Evolutionary conservation across 1,140 invertebrate species (phyloP).

Genomic region (Macrosteles quadrilineatus): DNA sequence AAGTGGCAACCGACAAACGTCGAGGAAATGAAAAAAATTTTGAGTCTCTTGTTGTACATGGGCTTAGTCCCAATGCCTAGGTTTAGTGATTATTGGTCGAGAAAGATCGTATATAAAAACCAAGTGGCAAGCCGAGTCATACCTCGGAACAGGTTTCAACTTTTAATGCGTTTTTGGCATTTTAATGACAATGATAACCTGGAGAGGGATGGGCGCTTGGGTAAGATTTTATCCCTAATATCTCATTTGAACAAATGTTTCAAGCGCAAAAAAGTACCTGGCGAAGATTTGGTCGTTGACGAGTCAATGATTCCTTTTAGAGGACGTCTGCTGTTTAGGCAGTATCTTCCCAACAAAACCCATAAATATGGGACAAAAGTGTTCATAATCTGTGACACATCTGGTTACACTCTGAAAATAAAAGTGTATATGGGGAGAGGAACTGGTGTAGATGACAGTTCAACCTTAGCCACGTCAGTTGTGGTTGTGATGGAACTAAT

Average conservation of each 20-base stretch:
- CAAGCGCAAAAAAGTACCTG: slow-evolving; percentile 26
- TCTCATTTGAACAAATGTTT: slow-evolving; percentile 34
- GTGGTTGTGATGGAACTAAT: slow-evolving; percentile 33
- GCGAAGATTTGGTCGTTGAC: no score
- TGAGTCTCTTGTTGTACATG: slow-evolving; percentile 35
- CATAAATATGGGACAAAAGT: slow-evolving; percentile 48
- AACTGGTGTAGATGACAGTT: slow-evolving; percentile 11
- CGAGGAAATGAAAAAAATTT: slow-evolving; percentile 28
- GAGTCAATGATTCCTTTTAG: no score
- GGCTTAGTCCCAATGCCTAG: slow-evolving; percentile 25
- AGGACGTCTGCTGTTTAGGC: no score
- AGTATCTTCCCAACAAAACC: no score
- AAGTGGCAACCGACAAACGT: not conserved
- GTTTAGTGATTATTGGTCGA: slow-evolving; percentile 28
- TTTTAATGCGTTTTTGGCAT: not conserved
- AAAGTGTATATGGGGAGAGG: slow-evolving; percentile 44
- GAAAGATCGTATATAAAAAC: slow-evolving; percentile 22
- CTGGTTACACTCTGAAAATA: slow-evolving; percentile 42
- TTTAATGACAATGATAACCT: slow-evolving; percentile 39
- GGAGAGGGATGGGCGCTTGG: slow-evolving; percentile 33
- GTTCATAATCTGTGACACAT: slow-evolving; percentile 47
- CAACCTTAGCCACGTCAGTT: slow-evolving; percentile 29
- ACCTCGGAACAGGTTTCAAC: slow-evolving; percentile 30
- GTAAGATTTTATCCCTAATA: slow-evolving; percentile 39
- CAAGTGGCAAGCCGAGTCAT: slow-evolving; percentile 27